Evolutionary conservation across 2,797 vertebrate species (phyloP).

Genomic region (Jordanella pulchra): DNA sequence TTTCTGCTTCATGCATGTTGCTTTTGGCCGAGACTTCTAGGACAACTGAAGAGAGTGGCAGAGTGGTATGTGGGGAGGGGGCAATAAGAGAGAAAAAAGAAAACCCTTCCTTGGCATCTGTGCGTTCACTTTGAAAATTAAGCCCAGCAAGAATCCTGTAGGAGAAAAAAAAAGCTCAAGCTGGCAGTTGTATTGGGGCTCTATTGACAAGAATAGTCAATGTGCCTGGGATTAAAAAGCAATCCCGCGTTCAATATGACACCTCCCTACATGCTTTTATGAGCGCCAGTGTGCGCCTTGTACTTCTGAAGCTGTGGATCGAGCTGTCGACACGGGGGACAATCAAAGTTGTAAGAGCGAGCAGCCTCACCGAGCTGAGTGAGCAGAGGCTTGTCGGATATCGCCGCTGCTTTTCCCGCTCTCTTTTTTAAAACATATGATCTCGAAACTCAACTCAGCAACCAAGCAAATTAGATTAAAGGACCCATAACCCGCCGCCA

Average conservation of each 20-base stretch:
- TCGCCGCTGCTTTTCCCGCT: slow-evolving; percentile 65
- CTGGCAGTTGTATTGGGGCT: slow-evolving; percentile 83
- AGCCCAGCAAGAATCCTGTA: slow-evolving; percentile 82
- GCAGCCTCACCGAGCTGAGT: slow-evolving; percentile 76
- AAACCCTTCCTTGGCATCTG: slow-evolving; percentile 79
- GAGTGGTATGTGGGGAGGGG: slow-evolving; percentile 28
- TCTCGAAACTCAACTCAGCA: slow-evolving; percentile 83
- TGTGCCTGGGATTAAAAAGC: slow-evolving; percentile 85
- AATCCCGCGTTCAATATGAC: slow-evolving; percentile 83
- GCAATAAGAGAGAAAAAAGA: slow-evolving; percentile 51
- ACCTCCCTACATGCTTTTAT: slow-evolving; percentile 81
- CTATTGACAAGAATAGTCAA: slow-evolving; percentile 85
- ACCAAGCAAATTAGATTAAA: slow-evolving; percentile 85
- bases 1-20: slow-evolving; percentile 77
- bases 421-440: slow-evolving; percentile 78
- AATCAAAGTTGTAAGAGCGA: slow-evolving; percentile 78
- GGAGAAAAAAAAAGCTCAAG: slow-evolving; percentile 76
- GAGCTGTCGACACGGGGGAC: slow-evolving; percentile 80
- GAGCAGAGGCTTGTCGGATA: slow-evolving; percentile 75
- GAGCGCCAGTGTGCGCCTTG: slow-evolving; percentile 75
- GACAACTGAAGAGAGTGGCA: slow-evolving; percentile 59
- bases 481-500: slow-evolving; percentile 70
- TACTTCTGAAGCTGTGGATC: slow-evolving; percentile 80
- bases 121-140: slow-evolving; percentile 86
- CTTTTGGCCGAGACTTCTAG: slow-evolving; percentile 77